Percentiles rank a stretch among this genome's conserved stretches.
Evolutionary conservation across 2,888 invertebrate genomes (phyloP).

Genomic region (Acanthopleura granulata): DNA sequence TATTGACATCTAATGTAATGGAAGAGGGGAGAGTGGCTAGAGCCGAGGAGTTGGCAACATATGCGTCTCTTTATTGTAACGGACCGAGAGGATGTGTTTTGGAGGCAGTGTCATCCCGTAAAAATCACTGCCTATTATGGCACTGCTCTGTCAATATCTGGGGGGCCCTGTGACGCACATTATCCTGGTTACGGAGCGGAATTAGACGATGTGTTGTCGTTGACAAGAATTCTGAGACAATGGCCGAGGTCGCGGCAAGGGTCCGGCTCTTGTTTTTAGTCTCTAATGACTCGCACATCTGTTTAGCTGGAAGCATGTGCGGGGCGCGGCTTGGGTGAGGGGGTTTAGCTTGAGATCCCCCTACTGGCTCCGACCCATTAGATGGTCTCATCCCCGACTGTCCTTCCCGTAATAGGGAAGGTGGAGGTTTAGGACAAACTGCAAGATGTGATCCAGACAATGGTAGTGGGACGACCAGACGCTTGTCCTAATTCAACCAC

Average conservation of each 20-base stretch:
- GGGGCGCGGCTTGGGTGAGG: not conserved
- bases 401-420: not conserved
- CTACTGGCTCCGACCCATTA: not conserved
- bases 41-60: too few relatives aligned
- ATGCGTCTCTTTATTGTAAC: too few relatives aligned
- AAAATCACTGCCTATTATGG: not conserved
- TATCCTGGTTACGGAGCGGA: slow-evolving; percentile 1
- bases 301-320: not conserved
- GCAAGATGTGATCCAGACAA: slow-evolving; percentile 13
- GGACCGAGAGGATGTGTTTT: too few relatives aligned
- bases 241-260: slow-evolving; percentile 2
- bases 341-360: not conserved
- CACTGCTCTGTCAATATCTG: slow-evolving; percentile 1
- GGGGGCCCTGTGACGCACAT: slow-evolving; percentile 3
- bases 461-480: not conserved
- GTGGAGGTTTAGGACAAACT: slow-evolving; percentile 15
- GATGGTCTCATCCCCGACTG: not conserved
- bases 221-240: slow-evolving; percentile 1
- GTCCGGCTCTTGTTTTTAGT: not conserved
- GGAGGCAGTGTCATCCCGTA: not conserved
- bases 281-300: slow-evolving; percentile 7
- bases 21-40: too few relatives aligned
- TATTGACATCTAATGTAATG: too few relatives aligned
- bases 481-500: slow-evolving; percentile 16
- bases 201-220: not conserved